phyloP scores from a whole-genome alignment of 2,797 vertebrate species.

The Tarsius wallacei region DNA sequence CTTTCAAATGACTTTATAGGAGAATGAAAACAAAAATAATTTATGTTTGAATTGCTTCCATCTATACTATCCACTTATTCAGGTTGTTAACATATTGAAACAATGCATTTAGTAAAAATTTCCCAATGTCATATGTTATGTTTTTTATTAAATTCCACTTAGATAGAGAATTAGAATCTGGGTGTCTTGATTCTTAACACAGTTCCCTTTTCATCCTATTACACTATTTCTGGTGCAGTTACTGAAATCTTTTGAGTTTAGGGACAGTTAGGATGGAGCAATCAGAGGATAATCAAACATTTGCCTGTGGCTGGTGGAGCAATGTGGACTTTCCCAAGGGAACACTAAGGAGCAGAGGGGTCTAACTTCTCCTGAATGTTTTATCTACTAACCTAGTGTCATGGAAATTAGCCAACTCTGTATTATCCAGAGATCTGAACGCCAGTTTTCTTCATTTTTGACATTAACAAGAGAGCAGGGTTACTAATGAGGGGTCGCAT shows the following conservation, averaged over 20 bases:
- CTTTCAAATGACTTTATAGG: constrained; percentile 61
- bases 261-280: background rate
- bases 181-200: background rate
- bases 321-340: background rate
- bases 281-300: background rate
- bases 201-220: background rate
- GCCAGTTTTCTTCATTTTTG: background rate
- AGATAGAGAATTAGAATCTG: background rate
- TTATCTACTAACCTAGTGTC: constrained; percentile 39
- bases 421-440: background rate
- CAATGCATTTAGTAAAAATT: background rate
- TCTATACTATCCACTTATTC: background rate
- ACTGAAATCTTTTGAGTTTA: constrained; percentile 10
- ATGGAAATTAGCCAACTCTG: constrained; percentile 46
- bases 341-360: background rate
- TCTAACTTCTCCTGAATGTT: background rate
- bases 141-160: constrained; percentile 32
- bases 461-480: constrained; percentile 63
- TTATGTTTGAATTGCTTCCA: constrained; percentile 33
- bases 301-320: background rate
- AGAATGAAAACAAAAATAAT: constrained; percentile 61
- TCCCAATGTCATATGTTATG: background rate
- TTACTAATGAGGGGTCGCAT: constrained; percentile 70
- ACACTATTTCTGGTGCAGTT: constrained; percentile 26
- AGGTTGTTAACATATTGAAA: background rate